Conservation (phyloP, 2,113 vertebrate genomes). For the Dolichallabes microphthalmus region DNA sequence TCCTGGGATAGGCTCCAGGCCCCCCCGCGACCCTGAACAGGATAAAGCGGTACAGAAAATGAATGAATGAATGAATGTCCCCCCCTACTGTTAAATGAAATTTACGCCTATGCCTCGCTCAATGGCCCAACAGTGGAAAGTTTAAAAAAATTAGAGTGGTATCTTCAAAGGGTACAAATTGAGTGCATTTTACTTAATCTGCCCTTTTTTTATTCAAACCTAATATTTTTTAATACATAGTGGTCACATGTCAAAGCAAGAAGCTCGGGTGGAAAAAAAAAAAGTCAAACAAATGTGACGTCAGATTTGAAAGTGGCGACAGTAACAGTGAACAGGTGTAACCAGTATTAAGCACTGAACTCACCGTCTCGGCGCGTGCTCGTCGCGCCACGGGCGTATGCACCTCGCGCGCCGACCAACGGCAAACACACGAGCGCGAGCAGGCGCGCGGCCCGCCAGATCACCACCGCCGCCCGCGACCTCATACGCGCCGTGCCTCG, state of each 20-base stretch:
- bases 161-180: not conserved
- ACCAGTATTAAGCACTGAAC: not conserved
- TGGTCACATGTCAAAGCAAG: not conserved
- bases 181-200: not conserved
- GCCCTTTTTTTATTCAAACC: not conserved
- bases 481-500: conserved; percentile 5
- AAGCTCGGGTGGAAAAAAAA: not conserved
- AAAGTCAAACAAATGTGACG: not conserved
- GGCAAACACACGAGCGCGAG: conserved; percentile 32
- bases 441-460: conserved; percentile 35
- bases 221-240: not conserved
- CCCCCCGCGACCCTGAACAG: too few species aligned
- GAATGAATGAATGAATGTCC: too few species aligned
- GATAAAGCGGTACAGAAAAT: too few species aligned
- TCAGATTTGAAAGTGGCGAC: not conserved
- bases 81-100: too few species aligned
- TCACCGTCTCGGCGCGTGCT: conserved; percentile 41
- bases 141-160: not conserved
- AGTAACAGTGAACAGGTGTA: not conserved
- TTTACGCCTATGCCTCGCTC: too few species aligned
- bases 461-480: not conserved
- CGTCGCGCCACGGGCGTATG: conserved; percentile 38
- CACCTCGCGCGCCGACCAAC: conserved; percentile 1
- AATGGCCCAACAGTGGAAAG: not conserved
- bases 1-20: too few species aligned